A percentile compares a stretch with the other conserved stretches of the same genome.
phyloP scores from a whole-genome alignment of 2,888 invertebrate species.

The Mechanitis mazaeus region DNA sequence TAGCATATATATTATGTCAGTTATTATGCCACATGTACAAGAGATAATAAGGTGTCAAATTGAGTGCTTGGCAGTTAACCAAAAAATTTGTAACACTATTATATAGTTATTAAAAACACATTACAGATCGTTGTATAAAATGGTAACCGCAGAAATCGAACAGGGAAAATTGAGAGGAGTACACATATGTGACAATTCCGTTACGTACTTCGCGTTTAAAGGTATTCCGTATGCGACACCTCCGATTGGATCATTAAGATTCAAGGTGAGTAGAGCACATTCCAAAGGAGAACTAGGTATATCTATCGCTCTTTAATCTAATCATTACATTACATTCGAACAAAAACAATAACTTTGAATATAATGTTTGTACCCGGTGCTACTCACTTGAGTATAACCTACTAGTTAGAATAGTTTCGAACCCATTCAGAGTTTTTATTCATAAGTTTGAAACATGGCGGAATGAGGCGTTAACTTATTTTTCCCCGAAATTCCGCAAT shows the following conservation, averaged over 20 bases:
- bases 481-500: too few relatives aligned
- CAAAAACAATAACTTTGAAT: too few relatives aligned
- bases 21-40: too few relatives aligned
- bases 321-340: too few relatives aligned
- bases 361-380: too few relatives aligned
- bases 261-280: conserved; percentile 69
- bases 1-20: neutral
- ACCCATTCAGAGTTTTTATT: too few relatives aligned
- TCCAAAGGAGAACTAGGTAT: neutral
- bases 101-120: conserved; percentile 10
- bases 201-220: conserved; percentile 63
- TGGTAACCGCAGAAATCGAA: conserved; percentile 48
- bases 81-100: conserved; percentile 3
- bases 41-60: neutral
- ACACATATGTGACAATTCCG: conserved; percentile 41
- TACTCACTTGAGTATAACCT: too few relatives aligned
- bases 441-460: too few relatives aligned
- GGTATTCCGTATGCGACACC: conserved; percentile 79
- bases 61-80: conserved; percentile 22
- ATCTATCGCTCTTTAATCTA: too few relatives aligned
- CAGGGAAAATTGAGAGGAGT: conserved; percentile 59
- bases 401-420: too few relatives aligned
- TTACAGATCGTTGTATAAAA: conserved; percentile 37
- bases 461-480: too few relatives aligned
- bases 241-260: conserved; percentile 75